Conservation (phyloP, 2,113 vertebrate genomes). For the Leucopsar rothschildi region DNA sequence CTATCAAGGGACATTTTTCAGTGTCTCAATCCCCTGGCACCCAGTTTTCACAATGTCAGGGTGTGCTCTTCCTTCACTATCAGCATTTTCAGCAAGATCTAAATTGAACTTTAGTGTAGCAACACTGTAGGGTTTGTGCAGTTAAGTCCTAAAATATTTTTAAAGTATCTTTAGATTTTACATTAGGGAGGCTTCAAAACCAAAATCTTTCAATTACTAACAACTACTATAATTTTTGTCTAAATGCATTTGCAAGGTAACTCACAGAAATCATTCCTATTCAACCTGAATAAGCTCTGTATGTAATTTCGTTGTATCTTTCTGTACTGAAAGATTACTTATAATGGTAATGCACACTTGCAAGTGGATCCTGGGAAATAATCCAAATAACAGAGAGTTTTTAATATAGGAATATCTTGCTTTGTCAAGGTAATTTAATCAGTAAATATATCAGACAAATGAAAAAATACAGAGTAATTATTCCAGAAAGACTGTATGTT, state of each 20-base stretch:
- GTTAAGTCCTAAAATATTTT: not conserved
- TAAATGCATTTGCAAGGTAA: not conserved
- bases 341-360: not conserved
- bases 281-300: not conserved
- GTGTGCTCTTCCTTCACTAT: not conserved
- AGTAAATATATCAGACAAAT: not conserved
- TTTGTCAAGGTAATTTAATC: conserved; percentile 2
- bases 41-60: not conserved
- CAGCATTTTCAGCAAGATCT: not conserved
- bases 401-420: not conserved
- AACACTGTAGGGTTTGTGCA: not conserved
- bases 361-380: not conserved
- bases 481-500: not conserved
- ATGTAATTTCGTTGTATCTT: not conserved
- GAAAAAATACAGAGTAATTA: not conserved
- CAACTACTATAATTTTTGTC: not conserved
- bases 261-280: not conserved
- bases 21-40: not conserved
- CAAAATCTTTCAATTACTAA: not conserved
- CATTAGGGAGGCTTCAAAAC: not conserved
- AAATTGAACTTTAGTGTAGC: not conserved
- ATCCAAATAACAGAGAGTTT: not conserved
- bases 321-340: not conserved
- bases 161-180: not conserved
- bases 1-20: not conserved